Evolutionary conservation across 2,113 vertebrate genomes (phyloP).

Genomic region (Gnathonemus echidnorhynchus): DNA sequence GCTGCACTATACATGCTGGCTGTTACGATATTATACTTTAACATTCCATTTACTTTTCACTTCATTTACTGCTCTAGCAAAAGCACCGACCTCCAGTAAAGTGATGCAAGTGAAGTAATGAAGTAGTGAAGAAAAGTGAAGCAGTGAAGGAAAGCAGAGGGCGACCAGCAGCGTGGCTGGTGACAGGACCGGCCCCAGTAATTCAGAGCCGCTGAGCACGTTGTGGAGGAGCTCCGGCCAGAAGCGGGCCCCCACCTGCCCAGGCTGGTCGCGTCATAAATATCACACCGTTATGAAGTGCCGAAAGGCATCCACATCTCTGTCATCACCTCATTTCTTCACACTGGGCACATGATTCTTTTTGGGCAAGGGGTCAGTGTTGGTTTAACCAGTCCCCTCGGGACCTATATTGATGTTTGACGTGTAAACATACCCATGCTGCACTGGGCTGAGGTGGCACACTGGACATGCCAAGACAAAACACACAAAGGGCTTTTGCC

Average conservation of each 20-base stretch:
- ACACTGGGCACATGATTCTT: not conserved
- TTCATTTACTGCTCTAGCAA: not conserved
- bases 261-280: not conserved
- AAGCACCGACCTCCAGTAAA: not conserved
- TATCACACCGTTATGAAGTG: not conserved
- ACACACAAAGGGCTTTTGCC: not conserved
- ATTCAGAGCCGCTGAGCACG: not conserved
- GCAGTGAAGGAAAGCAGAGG: not conserved
- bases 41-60: constrained; percentile 11
- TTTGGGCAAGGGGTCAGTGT: not conserved
- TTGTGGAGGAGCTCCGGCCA: not conserved
- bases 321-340: not conserved
- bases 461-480: not conserved
- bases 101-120: not conserved
- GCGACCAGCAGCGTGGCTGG: not conserved
- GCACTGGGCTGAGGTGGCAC: not conserved
- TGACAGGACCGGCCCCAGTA: not conserved
- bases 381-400: not conserved
- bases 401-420: not conserved
- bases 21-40: not conserved
- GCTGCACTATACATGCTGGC: not conserved
- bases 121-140: not conserved
- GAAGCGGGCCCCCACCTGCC: not conserved
- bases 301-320: not conserved
- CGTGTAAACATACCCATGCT: not conserved